Base-by-base conservation (phyloP, 2,888 invertebrate genomes). In the Trissolcus japonicus region DNA sequence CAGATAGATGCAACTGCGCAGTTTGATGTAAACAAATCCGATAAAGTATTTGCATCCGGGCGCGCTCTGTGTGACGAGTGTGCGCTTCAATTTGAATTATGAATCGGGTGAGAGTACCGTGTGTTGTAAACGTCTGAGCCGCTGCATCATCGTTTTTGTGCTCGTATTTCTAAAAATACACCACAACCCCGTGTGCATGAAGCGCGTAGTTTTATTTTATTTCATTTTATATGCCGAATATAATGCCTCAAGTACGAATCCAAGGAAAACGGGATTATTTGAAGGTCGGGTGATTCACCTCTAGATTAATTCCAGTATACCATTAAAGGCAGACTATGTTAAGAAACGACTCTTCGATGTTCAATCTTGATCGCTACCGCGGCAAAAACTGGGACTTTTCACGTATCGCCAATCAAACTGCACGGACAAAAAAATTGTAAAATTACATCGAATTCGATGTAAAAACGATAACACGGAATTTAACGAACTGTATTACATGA, bases 251-350 rank as follows among this genome's bases (percentile, higher is more conserved):
- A 76, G 69, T 76, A 76, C 61, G 65, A 76, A 76, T 76, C 65
- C 76, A 76, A 76, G 76, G 76, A 76, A 76, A 76, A 60, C 76
- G 65, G 69, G 76, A 76, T 76, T 76, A 76, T 76, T 76, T 76
- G 69, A 76, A 76, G 76, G 76, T 61, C 69, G 65, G 76, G 76
- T 76, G 76, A 76, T 69, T 76, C 76, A 76, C 76, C 76, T 65
- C 61, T 56, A 76, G 76, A 76, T 76, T 76, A 76, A 76, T 69
- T 65, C 76, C 69, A 65, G 76, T 69, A 56, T 75, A 59, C 68
- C 75, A 69, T 76, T 69, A 74, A 74, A 74, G 74, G 74, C 57
- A 16, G 11, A 7, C 35, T 62, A 56, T 43, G 48, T 55, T 76
- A 55, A 76, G 61, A 65, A 69, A 65, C 55, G 46, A 40, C 60